A percentile compares a stretch with the other conserved stretches of the same genome.
phyloP scores from a whole-genome alignment of 2,888 invertebrate species.

The Cinara cedri region DNA sequence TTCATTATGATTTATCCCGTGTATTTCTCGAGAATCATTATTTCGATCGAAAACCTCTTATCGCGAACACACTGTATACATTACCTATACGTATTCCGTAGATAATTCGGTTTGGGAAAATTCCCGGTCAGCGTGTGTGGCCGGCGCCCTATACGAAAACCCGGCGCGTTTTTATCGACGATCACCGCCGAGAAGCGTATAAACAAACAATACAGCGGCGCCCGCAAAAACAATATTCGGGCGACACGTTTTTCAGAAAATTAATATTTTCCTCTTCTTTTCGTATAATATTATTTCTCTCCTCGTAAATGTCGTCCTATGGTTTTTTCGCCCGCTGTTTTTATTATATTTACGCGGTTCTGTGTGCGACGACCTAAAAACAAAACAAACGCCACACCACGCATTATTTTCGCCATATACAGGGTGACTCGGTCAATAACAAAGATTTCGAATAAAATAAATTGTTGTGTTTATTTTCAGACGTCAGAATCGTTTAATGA shows the following conservation, averaged over 20 bases:
- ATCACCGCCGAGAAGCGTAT: background rate
- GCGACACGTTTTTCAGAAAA: conserved; percentile 29
- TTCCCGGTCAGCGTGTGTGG: no score
- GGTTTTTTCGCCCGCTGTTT: conserved; percentile 26
- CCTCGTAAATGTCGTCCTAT: conserved; percentile 14
- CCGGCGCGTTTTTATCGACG: background rate
- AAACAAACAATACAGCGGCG: background rate
- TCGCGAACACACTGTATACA: no score
- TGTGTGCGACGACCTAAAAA: background rate
- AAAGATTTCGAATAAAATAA: no score
- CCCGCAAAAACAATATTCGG: conserved; percentile 22
- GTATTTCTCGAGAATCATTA: no score
- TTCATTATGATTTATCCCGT: no score
- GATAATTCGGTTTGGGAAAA: no score
- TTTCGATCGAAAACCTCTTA: no score
- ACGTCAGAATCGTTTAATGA: background rate
- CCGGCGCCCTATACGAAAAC: background rate
- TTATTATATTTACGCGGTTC: background rate
- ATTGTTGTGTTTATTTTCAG: background rate
- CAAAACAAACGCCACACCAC: no score
- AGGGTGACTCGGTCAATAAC: no score
- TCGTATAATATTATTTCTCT: conserved; percentile 10
- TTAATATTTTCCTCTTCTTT: background rate
- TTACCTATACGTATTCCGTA: no score
- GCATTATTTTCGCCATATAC: no score